A percentile compares a stretch with the other conserved stretches of the same genome.
These are phyloP conservation scores for Trematomus bernacchii DNA, from an alignment of 2,797 vertebrate genomes.

Conservation along the genomic window DNA sequence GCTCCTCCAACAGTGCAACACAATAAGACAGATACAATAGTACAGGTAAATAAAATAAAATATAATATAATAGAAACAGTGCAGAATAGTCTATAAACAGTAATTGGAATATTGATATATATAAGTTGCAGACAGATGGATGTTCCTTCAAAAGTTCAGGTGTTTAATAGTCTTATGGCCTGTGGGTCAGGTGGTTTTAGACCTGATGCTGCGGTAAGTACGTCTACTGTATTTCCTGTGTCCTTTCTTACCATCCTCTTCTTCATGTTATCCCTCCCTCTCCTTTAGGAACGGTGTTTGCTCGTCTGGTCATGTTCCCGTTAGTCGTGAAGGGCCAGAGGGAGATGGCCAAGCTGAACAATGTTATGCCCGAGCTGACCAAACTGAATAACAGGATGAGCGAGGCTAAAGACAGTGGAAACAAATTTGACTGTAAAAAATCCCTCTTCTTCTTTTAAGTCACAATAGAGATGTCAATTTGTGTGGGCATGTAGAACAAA, in stretches of 20 bases:
- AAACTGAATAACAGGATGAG: conserved; percentile 85
- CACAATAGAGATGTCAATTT: not conserved
- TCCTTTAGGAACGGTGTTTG: conserved; percentile 86
- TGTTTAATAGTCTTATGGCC: too few relatives aligned
- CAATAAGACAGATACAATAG: too few relatives aligned
- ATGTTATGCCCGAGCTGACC: conserved; percentile 89
- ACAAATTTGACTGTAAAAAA: conserved; percentile 88
- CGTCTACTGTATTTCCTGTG: not conserved
- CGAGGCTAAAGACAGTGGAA: conserved; percentile 89
- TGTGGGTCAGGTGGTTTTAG: too few relatives aligned
- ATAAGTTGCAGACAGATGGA: too few relatives aligned
- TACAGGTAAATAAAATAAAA: too few relatives aligned
- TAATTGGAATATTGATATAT: too few relatives aligned
- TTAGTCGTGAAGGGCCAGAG: conserved; percentile 91
- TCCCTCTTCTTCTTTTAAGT: not conserved
- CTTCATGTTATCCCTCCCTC: not conserved
- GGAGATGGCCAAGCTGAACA: conserved; percentile 91
- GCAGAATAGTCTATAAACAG: too few relatives aligned
- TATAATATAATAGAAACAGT: too few relatives aligned
- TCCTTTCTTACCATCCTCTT: not conserved
- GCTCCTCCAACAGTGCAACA: too few relatives aligned
- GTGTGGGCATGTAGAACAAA: not conserved
- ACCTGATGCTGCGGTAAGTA: not conserved
- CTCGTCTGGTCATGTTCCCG: conserved; percentile 88
- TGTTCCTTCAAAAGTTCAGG: too few relatives aligned